phyloP scores from a whole-genome alignment of 1,140 invertebrate genomes.

The Zophobas morio region DNA sequence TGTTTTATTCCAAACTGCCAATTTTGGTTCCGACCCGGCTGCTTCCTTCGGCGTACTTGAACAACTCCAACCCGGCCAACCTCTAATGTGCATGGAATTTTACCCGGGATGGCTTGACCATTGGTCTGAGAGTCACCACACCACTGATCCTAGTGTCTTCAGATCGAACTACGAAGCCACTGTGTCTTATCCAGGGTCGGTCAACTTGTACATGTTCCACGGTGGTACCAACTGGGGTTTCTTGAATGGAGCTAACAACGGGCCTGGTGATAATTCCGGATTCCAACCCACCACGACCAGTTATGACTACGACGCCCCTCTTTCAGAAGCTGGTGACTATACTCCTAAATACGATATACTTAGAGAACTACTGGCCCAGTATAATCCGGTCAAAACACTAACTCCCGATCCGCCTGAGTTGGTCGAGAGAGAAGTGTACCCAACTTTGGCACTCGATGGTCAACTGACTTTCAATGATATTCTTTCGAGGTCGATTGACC shows the following conservation, averaged over 20 bases:
- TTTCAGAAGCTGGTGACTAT: conserved; percentile 71
- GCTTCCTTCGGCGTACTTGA: conserved; percentile 41
- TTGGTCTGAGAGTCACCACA: conserved; percentile 51
- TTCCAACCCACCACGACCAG: conserved; percentile 72
- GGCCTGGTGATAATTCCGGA: conserved; percentile 50
- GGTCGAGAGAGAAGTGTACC: conserved; percentile 63
- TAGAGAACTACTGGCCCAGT: conserved; percentile 63
- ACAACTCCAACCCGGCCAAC: conserved; percentile 52
- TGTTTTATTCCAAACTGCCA: conserved; percentile 50
- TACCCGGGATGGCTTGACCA: conserved; percentile 61
- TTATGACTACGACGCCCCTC: conserved; percentile 72
- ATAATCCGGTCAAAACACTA: conserved; percentile 66
- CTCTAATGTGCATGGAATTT: conserved; percentile 57
- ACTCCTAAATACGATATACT: conserved; percentile 67
- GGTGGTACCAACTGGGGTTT: conserved; percentile 82
- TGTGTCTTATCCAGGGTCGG: conserved; percentile 67
- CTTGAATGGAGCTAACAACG: conserved; percentile 72
- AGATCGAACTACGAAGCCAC: conserved; percentile 54
- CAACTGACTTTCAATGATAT: conserved; percentile 63
- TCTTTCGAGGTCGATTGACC: conserved; percentile 55
- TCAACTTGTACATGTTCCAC: conserved; percentile 82
- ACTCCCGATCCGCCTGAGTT: conserved; percentile 63
- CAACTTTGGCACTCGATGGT: conserved; percentile 55
- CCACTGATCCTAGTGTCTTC: conserved; percentile 42
- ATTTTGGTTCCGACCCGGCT: conserved; percentile 46